Percentiles rank a stretch among this genome's conserved stretches.
Conservation (phyloP, 1,140 invertebrate species). For the Drosophila prosaltans region DNA sequence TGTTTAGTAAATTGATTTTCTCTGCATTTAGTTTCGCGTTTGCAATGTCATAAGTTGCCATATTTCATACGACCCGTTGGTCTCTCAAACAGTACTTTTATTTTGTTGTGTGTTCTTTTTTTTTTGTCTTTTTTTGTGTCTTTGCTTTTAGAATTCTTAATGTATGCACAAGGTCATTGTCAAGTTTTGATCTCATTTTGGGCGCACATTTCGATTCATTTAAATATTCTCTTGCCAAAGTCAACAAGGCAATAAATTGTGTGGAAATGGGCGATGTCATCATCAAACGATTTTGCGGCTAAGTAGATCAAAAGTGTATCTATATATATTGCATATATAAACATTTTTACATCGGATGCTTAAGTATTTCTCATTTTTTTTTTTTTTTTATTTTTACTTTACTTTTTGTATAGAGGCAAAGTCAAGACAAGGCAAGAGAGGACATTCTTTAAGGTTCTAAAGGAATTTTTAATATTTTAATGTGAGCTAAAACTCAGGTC, state of each 20-base stretch:
- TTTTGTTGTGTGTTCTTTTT: too few relatives aligned
- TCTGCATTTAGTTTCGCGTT: too few relatives aligned
- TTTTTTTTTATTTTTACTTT: too few relatives aligned
- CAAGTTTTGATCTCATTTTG: constrained; percentile 4
- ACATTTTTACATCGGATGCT: constrained; percentile 28
- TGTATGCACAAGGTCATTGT: constrained; percentile 8
- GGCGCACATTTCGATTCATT: constrained; percentile 14
- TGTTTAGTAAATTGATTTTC: too few relatives aligned
- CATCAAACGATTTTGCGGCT: constrained; percentile 40
- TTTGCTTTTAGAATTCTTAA: background rate
- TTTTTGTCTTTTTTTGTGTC: too few relatives aligned
- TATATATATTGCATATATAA: constrained; percentile 13
- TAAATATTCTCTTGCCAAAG: constrained; percentile 6
- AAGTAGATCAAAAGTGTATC: constrained; percentile 38
- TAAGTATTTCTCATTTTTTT: constrained; percentile 24
- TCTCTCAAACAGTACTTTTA: too few relatives aligned
- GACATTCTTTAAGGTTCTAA: constrained; percentile 47
- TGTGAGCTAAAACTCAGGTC: constrained; percentile 30
- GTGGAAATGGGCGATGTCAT: constrained; percentile 1
- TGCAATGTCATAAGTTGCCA: too few relatives aligned
- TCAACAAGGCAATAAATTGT: constrained; percentile 38
- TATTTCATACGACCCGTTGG: too few relatives aligned
- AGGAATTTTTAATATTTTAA: constrained; percentile 81
- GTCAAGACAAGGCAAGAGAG: background rate
- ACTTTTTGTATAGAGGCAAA: background rate